Conservation (phyloP, 2,797 vertebrate species). For the Chelonia mydas region DNA sequence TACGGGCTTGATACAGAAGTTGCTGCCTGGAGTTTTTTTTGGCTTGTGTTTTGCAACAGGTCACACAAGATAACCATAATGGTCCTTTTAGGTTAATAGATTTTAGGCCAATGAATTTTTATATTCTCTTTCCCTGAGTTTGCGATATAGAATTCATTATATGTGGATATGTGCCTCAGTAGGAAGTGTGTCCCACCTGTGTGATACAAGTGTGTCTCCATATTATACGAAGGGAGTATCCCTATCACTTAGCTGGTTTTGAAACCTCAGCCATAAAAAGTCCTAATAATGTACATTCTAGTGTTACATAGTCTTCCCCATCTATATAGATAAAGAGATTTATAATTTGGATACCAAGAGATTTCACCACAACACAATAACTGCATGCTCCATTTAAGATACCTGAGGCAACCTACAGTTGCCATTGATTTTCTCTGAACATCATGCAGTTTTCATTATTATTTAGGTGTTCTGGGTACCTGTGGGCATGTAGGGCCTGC, state of each 20-base stretch:
- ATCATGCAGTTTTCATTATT: neutral
- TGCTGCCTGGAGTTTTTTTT: neutral
- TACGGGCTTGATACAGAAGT: neutral
- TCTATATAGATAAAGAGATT: neutral
- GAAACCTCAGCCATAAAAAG: rapidly evolving
- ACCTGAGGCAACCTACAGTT: neutral
- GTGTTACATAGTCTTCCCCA: neutral
- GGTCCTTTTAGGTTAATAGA: neutral
- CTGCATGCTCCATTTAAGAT: rapidly evolving
- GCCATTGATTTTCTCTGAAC: neutral
- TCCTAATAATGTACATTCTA: neutral
- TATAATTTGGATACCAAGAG: neutral
- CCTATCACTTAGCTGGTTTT: neutral
- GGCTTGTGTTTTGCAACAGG: rapidly evolving
- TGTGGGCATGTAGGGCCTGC: neutral
- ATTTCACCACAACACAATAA: neutral
- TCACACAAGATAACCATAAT: neutral
- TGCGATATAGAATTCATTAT: neutral
- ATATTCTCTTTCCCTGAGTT: neutral
- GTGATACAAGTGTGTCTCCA: rapidly evolving
- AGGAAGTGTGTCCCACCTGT: rapidly evolving
- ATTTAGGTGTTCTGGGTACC: neutral
- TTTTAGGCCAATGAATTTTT: neutral
- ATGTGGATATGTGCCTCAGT: neutral
- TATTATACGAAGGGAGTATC: neutral